Base-by-base conservation (phyloP, 2,797 vertebrate genomes). In the Poecilia wingei region DNA sequence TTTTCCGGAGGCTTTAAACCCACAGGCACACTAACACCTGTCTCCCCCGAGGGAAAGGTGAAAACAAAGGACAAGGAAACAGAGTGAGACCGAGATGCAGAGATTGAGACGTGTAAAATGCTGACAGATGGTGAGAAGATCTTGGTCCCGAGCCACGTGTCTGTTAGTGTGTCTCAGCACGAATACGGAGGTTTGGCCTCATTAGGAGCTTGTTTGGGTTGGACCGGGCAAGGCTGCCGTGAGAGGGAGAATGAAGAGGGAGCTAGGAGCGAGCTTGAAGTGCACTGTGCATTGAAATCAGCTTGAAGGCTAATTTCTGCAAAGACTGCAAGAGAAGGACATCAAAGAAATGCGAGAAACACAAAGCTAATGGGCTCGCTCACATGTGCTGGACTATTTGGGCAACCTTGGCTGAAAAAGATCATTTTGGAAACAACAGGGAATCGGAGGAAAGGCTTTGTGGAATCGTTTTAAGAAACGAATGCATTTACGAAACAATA, bases 211-310 rank as follows among this genome's bases (percentile, higher is more conserved):
- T 89, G 90, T 91, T 90, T 89, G 84, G 84, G 85, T 77, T 72
- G 87, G 84, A 86, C 78, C 69, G 78, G 76, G 83, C 64, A 78
- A 72, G 9, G 55, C 80, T 86, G 78, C 79, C 72, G 78, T 89
- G 88, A 92, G 90, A 91, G 84, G 84, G 81, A 80, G 86, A 88
- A 92, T 91, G 85, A 94, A 92, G 92, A 90, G 81, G 86, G 85
- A 89, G 91, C 82, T 81, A 83, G 89, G 85, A 87, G 85, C 86
- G 89, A 84, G 88, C 83, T 86, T 85, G 82, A 90, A 91, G 87
- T 87, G 76, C 59, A 79, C 84, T 53, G 2, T 76, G 83, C 87
- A 91, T 92, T 93, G 86, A 87, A 90, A 85, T 89, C 76, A 81
- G 84, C 88, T 81, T 90, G 89, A 92, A 87, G 85, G 87, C 75